Base-by-base conservation (phyloP, 2,888 invertebrate genomes). In the Nomada goodeniana region DNA sequence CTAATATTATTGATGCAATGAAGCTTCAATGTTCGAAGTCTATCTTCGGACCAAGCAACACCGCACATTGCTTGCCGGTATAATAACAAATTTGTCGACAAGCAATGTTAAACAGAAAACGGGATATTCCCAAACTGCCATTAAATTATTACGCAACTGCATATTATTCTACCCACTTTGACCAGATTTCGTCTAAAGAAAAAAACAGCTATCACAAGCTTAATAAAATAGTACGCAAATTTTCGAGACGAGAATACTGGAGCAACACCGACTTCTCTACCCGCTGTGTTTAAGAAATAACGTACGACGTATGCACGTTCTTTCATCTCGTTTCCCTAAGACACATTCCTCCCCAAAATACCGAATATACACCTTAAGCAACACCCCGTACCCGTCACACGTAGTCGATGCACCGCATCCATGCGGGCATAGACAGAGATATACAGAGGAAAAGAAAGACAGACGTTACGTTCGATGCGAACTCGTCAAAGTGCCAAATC, bases 401-500 rank as follows among this genome's bases (percentile, higher is more conserved):
- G 65, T 53, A 50, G 15, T 47, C 59, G 15, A 74, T 67, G 36
- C 53, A 20, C 23, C 20, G 61, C 44, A 44, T 52, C 57, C 67
- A 44, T 20, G 42, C 20, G 53, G 26, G 20, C 60, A 26, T 23
- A 42, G 44, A 29, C 55, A 55, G 23, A 18, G 60, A 71, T 23
- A 18, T 26, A 72, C 52, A 57, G 47, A 26, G 52, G 29, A 68
- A 52, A 47, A 29, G 53, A 47, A 71, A 69, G 52, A 42, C 59
- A 61, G 63, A 73, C 85, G 59, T 81, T 72, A 76, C 79, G 83
- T 74, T 82, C 78, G 83, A 85, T 76, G 83, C 61, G 80, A 85
- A 72, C 82, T 88, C 89, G 87, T 88, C 88, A 88, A 86, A 88
- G 87, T 83, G 82, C 83, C 87, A 85, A 88, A 88, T 88, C 80